Evolutionary conservation across 2,113 vertebrate genomes (phyloP).

Genomic region (Entomyzon cyanotis): DNA sequence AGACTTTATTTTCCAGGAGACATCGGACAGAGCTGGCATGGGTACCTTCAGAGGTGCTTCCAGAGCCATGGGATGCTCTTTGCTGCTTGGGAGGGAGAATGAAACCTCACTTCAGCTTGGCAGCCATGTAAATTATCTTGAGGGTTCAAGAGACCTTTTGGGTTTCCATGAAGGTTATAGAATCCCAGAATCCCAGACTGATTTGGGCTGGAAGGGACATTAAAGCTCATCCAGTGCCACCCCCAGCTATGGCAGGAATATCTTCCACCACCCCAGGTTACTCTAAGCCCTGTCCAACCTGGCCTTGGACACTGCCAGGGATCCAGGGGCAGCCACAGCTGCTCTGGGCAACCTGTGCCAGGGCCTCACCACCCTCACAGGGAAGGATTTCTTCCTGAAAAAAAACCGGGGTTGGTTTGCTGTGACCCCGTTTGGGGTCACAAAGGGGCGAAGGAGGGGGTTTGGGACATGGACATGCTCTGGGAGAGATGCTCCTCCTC

Average conservation of each 20-base stretch:
- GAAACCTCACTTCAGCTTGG: background rate
- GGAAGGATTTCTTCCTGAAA: background rate
- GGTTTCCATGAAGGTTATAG: rapidly evolving
- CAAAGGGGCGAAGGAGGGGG: background rate
- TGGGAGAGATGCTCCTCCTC: rapidly evolving
- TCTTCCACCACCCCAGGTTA: background rate
- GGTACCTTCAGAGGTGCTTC: background rate
- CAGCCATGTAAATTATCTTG: background rate
- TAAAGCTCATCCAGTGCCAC: rapidly evolving
- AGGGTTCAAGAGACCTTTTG: background rate
- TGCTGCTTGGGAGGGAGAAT: background rate
- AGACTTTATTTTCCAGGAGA: background rate
- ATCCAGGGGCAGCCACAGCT: background rate
- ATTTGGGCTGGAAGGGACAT: background rate
- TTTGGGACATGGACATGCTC: rapidly evolving
- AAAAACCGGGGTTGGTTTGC: background rate
- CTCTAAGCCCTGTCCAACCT: background rate
- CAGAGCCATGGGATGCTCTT: background rate
- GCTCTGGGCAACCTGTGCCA: background rate
- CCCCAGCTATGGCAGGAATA: background rate
- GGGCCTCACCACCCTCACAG: background rate
- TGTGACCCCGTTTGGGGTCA: background rate
- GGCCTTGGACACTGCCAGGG: background rate
- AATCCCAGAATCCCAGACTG: background rate
- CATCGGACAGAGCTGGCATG: rapidly evolving